Evolutionary conservation across 2,113 vertebrate species (phyloP).

Genomic region (Ibidorhyncha struthersii): DNA sequence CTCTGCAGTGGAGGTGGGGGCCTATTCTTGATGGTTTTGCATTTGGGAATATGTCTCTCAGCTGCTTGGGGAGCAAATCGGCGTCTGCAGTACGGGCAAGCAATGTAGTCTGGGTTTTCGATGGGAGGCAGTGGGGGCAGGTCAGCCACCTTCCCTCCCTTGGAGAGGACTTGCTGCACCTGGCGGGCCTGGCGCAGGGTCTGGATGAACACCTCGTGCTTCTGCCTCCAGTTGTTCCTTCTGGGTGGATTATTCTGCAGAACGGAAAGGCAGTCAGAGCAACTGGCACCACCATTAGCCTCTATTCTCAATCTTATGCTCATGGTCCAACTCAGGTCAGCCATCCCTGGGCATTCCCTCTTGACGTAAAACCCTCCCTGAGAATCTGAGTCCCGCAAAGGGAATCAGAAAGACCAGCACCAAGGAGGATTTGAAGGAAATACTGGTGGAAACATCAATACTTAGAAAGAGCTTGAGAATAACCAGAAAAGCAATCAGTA

Average conservation of each 20-base stretch:
- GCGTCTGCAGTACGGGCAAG: slow-evolving; percentile 78
- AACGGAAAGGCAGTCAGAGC: background rate
- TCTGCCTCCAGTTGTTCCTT: slow-evolving; percentile 75
- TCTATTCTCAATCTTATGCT: background rate
- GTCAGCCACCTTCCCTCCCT: slow-evolving; percentile 52
- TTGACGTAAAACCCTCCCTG: background rate
- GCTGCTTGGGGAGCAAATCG: slow-evolving; percentile 76
- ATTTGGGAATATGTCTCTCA: slow-evolving; percentile 79
- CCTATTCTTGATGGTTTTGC: slow-evolving; percentile 76
- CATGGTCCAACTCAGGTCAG: background rate
- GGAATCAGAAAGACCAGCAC: background rate
- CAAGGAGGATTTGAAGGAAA: background rate
- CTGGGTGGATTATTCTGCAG: slow-evolving; percentile 52
- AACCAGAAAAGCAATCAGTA: background rate
- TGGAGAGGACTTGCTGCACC: slow-evolving; percentile 61
- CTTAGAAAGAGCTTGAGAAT: background rate
- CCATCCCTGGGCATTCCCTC: background rate
- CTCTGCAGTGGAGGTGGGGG: slow-evolving; percentile 65
- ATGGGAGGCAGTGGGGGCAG: slow-evolving; percentile 50
- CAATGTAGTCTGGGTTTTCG: slow-evolving; percentile 72
- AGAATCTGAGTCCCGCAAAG: background rate
- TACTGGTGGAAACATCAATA: background rate
- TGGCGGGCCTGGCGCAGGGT: slow-evolving; percentile 62
- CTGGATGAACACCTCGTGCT: slow-evolving; percentile 72
- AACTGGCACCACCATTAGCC: background rate